Evolutionary conservation across 2,113 vertebrate genomes (phyloP), one percentile per base, ranked within the genome.

Genomic region (Mesocricetus auratus): DNA sequence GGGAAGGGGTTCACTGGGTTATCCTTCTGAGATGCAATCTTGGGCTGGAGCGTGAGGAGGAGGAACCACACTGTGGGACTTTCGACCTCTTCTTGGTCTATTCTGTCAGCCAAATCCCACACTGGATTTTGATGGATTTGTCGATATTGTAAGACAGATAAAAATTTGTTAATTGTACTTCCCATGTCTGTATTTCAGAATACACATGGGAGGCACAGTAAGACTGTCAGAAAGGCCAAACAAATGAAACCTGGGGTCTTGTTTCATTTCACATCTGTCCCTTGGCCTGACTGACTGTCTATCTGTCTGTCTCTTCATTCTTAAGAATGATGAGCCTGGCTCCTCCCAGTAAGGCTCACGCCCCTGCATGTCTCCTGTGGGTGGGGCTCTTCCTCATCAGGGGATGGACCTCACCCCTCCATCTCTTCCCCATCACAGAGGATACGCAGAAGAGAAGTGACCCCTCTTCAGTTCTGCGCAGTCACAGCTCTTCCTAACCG

Each of bases 401-500:
- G 10, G 24, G 13, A 13, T 82, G 29, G 86, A 21, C 2, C 29
- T 71, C 50, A 31, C 19, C 79, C 50, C 0, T 3, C 3, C 7
- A 69, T 22, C 17, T 89, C n/a, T 66, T 90, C 3, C 66, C 6
- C 7, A 71, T 16, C 66, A 53, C 68, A 21, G 21, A 62, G 86
- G n/a, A 12, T 21, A 74, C 0, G 89, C 26, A 83, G 79, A 58
- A 50, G 24, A 60, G 94, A 7, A 83, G 77, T 78, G 69, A 33
- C 64, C 11, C 3, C 53, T 56, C 53, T 56, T 56, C 3, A 90
- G 47, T 56, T 56, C 10, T 78, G 24, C 0, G 86, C 42, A 94
- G 75, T 77, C 90, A 93, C 53, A 95, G 45, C 74, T 93, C 97
- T 73, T 87, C 93, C 97, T 97, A 97, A 98, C 97, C 36, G 60